Percentiles rank a stretch among this genome's conserved stretches.
Evolutionary conservation across 2,797 vertebrate genomes (phyloP).

Genomic region (Phoxinus dragarum): DNA sequence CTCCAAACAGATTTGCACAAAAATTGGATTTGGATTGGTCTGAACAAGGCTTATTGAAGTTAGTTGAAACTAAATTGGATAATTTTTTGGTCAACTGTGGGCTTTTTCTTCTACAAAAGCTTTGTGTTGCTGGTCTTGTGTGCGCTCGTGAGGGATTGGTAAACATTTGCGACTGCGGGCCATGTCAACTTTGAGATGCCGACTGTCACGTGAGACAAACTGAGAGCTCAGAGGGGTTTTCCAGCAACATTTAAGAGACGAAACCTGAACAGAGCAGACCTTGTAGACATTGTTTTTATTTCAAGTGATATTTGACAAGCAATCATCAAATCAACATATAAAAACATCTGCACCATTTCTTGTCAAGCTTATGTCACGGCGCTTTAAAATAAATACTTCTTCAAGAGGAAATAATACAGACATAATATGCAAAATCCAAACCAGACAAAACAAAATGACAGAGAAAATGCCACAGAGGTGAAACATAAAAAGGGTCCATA

Average conservation of each 20-base stretch:
- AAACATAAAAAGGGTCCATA: conserved; percentile 66
- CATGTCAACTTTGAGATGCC: conserved; percentile 37
- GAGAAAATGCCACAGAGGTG: conserved; percentile 74
- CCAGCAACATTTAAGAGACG: neutral
- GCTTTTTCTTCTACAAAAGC: conserved; percentile 16
- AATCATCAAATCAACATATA: conserved; percentile 81
- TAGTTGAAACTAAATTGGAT: conserved; percentile 7
- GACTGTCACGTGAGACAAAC: conserved; percentile 35
- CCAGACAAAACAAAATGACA: conserved; percentile 68
- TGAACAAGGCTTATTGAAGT: neutral
- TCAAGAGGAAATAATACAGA: conserved; percentile 81
- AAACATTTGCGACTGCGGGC: conserved; percentile 52
- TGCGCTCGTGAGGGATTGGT: conserved; percentile 30
- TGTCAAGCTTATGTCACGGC: conserved; percentile 71
- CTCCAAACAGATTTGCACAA: neutral
- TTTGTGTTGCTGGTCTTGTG: conserved; percentile 21
- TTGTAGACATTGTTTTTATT: conserved; percentile 83
- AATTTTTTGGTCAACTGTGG: neutral
- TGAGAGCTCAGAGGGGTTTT: neutral
- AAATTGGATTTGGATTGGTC: neutral
- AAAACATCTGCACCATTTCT: conserved; percentile 76
- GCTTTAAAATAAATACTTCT: conserved; percentile 85
- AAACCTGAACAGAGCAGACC: conserved; percentile 41
- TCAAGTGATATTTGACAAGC: conserved; percentile 83
- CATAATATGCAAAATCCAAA: conserved; percentile 78